A percentile compares a stretch with the other conserved stretches of the same genome.
Evolutionary conservation across 2,113 vertebrate genomes (phyloP).

Genomic region (Tupaia chinensis): DNA sequence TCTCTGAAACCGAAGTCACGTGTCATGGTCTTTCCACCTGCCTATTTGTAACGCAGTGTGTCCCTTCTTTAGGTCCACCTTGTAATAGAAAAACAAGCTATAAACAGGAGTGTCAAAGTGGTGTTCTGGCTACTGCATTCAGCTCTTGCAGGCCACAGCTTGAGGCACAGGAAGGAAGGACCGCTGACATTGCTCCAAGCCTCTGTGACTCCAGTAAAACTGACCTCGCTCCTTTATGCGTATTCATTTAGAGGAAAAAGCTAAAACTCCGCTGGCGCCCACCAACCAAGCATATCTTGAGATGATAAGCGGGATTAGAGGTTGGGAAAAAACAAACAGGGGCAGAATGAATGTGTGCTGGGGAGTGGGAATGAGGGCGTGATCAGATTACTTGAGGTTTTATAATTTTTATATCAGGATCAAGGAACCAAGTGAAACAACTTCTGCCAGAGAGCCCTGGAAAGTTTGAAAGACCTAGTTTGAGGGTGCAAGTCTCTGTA

Average conservation of each 20-base stretch:
- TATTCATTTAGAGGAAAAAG: background rate
- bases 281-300: background rate
- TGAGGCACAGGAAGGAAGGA: accelerated
- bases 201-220: background rate
- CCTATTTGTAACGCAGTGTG: background rate
- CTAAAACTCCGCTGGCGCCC: background rate
- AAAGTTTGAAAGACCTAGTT: background rate
- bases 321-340: background rate
- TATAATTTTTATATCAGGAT: background rate
- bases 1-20: background rate
- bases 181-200: accelerated
- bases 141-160: background rate
- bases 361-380: background rate
- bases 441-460: background rate
- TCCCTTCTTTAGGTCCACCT: background rate
- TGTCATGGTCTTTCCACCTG: background rate
- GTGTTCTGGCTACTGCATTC: background rate
- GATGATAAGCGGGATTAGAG: background rate
- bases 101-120: background rate
- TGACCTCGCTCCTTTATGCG: background rate
- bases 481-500: background rate
- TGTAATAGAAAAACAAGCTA: background rate
- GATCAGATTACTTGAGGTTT: background rate
- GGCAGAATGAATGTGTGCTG: background rate
- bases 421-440: background rate